These are phyloP conservation scores for Silurus asotus DNA, from an alignment of 2,113 vertebrate species.

Conservation along the genomic window DNA sequence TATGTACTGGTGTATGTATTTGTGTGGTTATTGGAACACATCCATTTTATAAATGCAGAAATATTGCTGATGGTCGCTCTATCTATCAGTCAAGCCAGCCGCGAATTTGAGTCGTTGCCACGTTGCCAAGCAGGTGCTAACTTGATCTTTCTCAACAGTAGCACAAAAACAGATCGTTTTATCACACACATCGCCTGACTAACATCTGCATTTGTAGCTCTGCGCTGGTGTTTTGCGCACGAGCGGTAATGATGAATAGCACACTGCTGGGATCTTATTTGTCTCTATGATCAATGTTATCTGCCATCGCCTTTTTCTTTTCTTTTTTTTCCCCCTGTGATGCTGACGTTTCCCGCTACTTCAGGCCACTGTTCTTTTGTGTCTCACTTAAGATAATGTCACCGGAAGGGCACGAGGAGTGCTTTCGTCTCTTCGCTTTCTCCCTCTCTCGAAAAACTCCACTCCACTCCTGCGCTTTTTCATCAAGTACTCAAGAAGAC, in stretches of 20 bases:
- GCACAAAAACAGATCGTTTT: slow-evolving; percentile 35
- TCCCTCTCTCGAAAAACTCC: slow-evolving; percentile 45
- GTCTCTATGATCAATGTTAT: slow-evolving; percentile 70
- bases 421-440: slow-evolving; percentile 61
- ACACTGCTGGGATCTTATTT: slow-evolving; percentile 57
- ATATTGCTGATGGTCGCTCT: slow-evolving; percentile 24
- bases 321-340: not conserved
- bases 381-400: slow-evolving; percentile 71
- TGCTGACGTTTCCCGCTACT: slow-evolving; percentile 51
- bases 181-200: slow-evolving; percentile 22
- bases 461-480: slow-evolving; percentile 50
- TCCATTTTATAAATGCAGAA: slow-evolving; percentile 29
- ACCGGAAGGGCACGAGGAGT: slow-evolving; percentile 59
- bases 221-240: slow-evolving; percentile 49
- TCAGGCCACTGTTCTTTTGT: slow-evolving; percentile 61
- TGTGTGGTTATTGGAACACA: not conserved
- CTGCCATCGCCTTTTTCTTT: slow-evolving; percentile 43
- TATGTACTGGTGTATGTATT: not conserved
- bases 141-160: slow-evolving; percentile 12
- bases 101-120: not conserved
- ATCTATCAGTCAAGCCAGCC: slow-evolving; percentile 19
- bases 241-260: slow-evolving; percentile 60
- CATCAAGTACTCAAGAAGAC: slow-evolving; percentile 61
- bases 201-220: slow-evolving; percentile 42
- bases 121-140: slow-evolving; percentile 35